Evolutionary conservation across 2,888 invertebrate genomes (phyloP), one percentile per base, ranked within the genome.

Genomic region (Drosophila pseudotalamancana): DNA sequence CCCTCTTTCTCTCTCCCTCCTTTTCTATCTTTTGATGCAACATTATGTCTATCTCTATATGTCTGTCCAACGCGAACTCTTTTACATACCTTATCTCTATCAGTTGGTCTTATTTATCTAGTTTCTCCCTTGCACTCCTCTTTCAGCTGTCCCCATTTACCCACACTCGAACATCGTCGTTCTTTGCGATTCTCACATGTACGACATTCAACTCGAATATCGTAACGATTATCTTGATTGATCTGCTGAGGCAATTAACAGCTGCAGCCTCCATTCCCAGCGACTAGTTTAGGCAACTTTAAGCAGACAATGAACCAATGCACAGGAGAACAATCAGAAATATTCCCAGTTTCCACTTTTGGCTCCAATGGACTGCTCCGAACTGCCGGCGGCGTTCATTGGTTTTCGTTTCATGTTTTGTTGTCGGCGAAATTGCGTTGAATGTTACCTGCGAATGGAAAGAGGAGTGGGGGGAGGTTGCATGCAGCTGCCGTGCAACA

Each of bases 391-490:
- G 49, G 43, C 27, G 39, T 34, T 57, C 57, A 74, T 56, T 37
- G 75, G 49, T 63, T 68, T 77, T 72, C 83, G 77, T 64, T 64
- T 65, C 55, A 62, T 63, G 59, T 67, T 77, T 57, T 76, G 81
- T 81, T 75, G 79, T 61, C 77, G 62, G 65, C 68, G 85, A 84
- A 81, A 87, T 84, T 87, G 82, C 81, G 82, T 87, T 84, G 80
- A 87, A 87, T 81, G 81, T 71, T 87, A 81, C 87, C 80, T 87
- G 85, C n/a, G 23, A 16, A 29, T 2, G 6, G n/a, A 1, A 2
- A 31, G 1, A 5, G n/a, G 6, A 3, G 5, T 0, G 8, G 32
- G 1, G 18, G 12, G 12, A 9, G 16, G 18, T 3, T 6, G 6
- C 0, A 6, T 14, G 43, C 1, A 43, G 43, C 25, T 25, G 8